A percentile compares a stretch with the other conserved stretches of the same genome.
Evolutionary conservation across 1,140 invertebrate genomes (phyloP).

Genomic region (Drosophila bifasciata): DNA sequence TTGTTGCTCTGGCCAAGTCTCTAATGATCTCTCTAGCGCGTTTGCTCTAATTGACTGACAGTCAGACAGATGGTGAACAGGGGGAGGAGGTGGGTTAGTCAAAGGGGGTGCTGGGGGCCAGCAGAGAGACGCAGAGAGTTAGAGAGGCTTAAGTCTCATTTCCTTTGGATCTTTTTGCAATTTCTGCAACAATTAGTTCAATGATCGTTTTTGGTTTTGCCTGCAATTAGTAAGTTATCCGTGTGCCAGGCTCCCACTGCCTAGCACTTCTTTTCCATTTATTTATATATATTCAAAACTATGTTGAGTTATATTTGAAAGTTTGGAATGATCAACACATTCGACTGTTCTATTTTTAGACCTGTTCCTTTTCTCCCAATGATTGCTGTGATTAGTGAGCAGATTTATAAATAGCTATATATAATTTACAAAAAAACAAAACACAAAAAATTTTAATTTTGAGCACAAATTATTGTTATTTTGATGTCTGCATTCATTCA

Average conservation of each 20-base stretch:
- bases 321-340: neutral
- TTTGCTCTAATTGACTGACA: slow-evolving; percentile 56
- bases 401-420: slow-evolving; percentile 16
- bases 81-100: too few species aligned
- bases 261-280: too few species aligned
- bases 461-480: slow-evolving; percentile 75
- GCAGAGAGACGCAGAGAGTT: too few species aligned
- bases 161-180: slow-evolving; percentile 37
- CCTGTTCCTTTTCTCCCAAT: neutral
- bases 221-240: slow-evolving; percentile 44
- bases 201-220: slow-evolving; percentile 38
- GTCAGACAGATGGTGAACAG: slow-evolving; percentile 4
- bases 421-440: slow-evolving; percentile 33
- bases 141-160: too few species aligned
- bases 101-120: too few species aligned
- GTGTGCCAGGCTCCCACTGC: slow-evolving; percentile 1
- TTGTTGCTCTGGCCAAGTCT: slow-evolving; percentile 11
- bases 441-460: slow-evolving; percentile 31
- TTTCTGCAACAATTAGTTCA: slow-evolving; percentile 50
- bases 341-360: slow-evolving; percentile 34
- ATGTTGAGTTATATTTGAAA: neutral
- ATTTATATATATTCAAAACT: too few species aligned
- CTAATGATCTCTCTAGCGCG: slow-evolving; percentile 51
- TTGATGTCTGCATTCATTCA: slow-evolving; percentile 80
- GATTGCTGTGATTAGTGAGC: slow-evolving; percentile 3